phyloP scores from a whole-genome alignment of 2,113 vertebrate genomes.

The Laterallus jamaicensis region DNA sequence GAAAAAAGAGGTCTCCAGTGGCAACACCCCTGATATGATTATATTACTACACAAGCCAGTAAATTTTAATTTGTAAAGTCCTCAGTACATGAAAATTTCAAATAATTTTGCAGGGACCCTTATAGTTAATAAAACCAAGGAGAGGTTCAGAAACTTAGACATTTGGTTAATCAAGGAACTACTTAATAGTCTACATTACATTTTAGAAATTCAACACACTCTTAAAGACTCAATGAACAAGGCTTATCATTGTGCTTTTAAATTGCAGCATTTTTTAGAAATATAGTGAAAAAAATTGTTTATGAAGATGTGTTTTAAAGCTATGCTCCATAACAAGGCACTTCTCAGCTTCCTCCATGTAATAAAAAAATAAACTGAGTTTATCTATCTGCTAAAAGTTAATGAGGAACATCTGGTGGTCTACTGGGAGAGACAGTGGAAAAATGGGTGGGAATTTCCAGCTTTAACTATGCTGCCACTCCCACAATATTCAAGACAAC shows the following conservation, averaged over 20 bases:
- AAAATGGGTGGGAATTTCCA: conserved; percentile 69
- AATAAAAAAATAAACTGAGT: neutral
- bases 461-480: conserved; percentile 52
- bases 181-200: neutral
- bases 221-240: neutral
- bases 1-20: neutral
- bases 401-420: conserved; percentile 62
- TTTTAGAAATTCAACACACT: neutral
- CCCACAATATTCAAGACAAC: conserved; percentile 43
- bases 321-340: neutral
- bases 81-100: neutral
- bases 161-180: neutral
- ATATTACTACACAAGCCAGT: neutral
- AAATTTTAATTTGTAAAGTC: neutral
- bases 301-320: neutral
- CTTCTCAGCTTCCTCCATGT: neutral
- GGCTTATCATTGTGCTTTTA: neutral
- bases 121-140: neutral
- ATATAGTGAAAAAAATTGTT: neutral
- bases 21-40: neutral
- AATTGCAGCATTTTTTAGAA: neutral
- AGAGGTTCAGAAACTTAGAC: neutral
- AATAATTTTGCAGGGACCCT: neutral
- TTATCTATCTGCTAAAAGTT: conserved; percentile 50
- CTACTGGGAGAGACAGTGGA: conserved; percentile 5